Evolutionary conservation across 2,113 vertebrate genomes (phyloP).

Genomic region (Amazona vittata): DNA sequence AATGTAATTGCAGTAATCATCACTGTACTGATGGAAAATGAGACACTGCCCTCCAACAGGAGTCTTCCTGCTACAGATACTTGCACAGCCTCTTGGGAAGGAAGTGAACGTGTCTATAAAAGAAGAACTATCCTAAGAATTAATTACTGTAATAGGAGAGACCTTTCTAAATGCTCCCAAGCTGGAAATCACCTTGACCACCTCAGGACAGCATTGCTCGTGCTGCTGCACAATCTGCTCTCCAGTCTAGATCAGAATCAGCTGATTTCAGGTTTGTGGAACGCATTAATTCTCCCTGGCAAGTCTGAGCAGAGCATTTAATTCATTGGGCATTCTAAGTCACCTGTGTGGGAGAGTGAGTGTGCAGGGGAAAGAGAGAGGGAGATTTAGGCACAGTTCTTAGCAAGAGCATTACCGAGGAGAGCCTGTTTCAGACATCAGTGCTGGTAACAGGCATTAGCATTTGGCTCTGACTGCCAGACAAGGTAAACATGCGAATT

Average conservation of each 20-base stretch:
- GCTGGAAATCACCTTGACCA: background rate
- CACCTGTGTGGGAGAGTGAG: background rate
- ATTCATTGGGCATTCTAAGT: conserved; percentile 41
- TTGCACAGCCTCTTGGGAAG: background rate
- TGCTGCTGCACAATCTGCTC: background rate
- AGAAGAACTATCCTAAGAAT: background rate
- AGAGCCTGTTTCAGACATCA: background rate
- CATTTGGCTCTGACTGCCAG: background rate
- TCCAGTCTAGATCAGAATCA: background rate
- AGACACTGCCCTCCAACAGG: background rate
- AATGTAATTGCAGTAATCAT: background rate
- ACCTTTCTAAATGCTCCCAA: background rate
- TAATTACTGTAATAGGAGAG: background rate
- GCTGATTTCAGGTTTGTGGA: background rate
- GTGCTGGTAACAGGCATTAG: background rate
- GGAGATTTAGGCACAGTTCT: background rate
- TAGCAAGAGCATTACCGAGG: background rate
- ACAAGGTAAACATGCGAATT: background rate
- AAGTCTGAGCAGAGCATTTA: conserved; percentile 14
- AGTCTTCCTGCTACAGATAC: background rate
- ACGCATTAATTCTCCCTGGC: conserved; percentile 39
- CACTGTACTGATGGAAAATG: background rate
- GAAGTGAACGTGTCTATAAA: background rate
- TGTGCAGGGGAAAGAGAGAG: background rate
- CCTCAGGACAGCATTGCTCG: background rate